Percentiles rank a stretch among this genome's conserved stretches.
These are phyloP conservation scores for Camponotus floridanus DNA, from an alignment of 1,140 invertebrate species.

Conservation along the genomic window DNA sequence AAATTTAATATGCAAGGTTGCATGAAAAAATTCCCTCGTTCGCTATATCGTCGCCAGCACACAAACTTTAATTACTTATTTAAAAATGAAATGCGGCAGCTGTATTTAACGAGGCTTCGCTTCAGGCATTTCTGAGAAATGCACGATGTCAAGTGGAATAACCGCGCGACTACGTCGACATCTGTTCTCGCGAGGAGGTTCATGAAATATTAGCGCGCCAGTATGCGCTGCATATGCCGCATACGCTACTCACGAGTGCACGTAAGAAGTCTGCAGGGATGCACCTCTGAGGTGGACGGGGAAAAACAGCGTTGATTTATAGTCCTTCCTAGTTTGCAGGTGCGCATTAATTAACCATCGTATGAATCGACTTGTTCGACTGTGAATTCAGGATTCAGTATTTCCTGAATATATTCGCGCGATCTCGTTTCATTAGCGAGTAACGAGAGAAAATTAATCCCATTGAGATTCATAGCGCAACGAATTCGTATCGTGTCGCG, in stretches of 20 bases:
- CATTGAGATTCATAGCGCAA: background rate
- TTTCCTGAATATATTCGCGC: conserved; percentile 5
- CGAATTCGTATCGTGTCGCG: background rate
- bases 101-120: conserved; percentile 38
- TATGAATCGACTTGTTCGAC: conserved; percentile 39
- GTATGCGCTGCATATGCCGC: conserved; percentile 6
- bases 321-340: conserved; percentile 4
- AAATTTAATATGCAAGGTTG: conserved; percentile 25
- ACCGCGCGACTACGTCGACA: conserved; percentile 22
- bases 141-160: conserved; percentile 3
- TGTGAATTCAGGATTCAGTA: background rate
- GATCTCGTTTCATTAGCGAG: background rate
- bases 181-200: conserved; percentile 22
- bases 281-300: background rate
- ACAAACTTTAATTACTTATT: conserved; percentile 37
- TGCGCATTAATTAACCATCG: conserved; percentile 31
- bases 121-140: conserved; percentile 23
- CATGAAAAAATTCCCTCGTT: background rate
- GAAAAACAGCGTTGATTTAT: conserved; percentile 48
- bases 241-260: background rate
- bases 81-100: conserved; percentile 35
- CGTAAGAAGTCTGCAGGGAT: background rate
- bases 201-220: conserved; percentile 55
- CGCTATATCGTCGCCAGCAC: background rate
- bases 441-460: background rate